phyloP scores from a whole-genome alignment of 2,113 vertebrate species.

The Spermophilus dauricus region DNA sequence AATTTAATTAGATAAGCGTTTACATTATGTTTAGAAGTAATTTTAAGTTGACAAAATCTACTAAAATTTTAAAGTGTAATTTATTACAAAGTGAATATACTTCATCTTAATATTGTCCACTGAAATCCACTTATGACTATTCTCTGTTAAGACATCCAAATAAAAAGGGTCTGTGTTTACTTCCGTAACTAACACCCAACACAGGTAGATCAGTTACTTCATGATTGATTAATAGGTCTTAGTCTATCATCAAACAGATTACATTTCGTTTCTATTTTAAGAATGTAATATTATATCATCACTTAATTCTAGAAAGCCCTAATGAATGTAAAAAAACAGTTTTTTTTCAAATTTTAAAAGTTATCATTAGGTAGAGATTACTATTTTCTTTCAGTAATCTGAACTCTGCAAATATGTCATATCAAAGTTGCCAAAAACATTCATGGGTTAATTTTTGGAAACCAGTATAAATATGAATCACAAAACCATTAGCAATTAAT shows the following conservation, averaged over 20 bases:
- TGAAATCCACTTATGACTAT: background rate
- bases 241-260: background rate
- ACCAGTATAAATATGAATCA: background rate
- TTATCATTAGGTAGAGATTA: background rate
- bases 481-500: background rate
- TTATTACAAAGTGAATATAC: background rate
- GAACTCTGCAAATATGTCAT: background rate
- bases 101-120: background rate
- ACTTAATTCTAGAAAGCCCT: background rate
- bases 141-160: background rate
- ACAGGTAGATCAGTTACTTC: background rate
- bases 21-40: background rate
- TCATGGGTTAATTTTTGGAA: background rate
- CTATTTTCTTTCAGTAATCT: background rate
- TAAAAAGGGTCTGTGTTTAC: background rate
- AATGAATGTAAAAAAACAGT: background rate
- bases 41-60: slow-evolving; percentile 14
- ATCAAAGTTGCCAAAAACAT: background rate
- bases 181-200: background rate
- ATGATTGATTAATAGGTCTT: background rate
- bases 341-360: background rate
- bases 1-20: background rate
- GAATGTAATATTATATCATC: background rate
- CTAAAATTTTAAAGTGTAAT: background rate
- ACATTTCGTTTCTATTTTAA: background rate